Percentiles rank a stretch among this genome's conserved stretches.
Conservation (phyloP, 2,888 invertebrate genomes). For the Tetrapedia diversipes region DNA sequence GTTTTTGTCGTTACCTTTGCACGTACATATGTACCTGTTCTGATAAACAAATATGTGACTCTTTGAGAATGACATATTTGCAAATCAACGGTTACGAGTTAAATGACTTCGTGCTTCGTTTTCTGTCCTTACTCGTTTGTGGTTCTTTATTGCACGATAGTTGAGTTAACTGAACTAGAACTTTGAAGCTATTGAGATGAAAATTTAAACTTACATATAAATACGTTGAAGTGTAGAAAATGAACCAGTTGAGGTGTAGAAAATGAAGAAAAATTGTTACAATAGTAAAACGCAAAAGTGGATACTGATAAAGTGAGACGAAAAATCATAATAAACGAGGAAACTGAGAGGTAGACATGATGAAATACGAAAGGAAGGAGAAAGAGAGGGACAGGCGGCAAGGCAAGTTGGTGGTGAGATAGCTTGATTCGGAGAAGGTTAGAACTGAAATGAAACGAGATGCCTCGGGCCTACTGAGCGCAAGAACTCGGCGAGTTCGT, state of each 20-base stretch:
- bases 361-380: slow-evolving; percentile 29
- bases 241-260: neutral
- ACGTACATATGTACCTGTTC: too few relatives aligned
- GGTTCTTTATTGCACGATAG: too few relatives aligned
- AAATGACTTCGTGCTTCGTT: too few relatives aligned
- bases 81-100: too few relatives aligned
- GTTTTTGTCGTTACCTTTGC: too few relatives aligned
- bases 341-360: slow-evolving; percentile 13
- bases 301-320: neutral
- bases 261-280: neutral
- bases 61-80: too few relatives aligned
- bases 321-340: neutral
- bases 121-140: too few relatives aligned
- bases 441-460: slow-evolving; percentile 80
- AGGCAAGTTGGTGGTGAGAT: slow-evolving; percentile 38
- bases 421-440: slow-evolving; percentile 66
- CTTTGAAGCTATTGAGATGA: too few relatives aligned
- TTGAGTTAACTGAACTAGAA: too few relatives aligned
- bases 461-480: slow-evolving; percentile 72
- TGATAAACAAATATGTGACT: too few relatives aligned
- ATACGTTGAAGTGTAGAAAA: too few relatives aligned
- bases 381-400: slow-evolving; percentile 33
- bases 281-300: neutral
- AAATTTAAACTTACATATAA: too few relatives aligned
- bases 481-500: slow-evolving; percentile 43